Evolutionary conservation across 2,888 invertebrate species (phyloP), one percentile per base, ranked within the genome.

Genomic region (Lepidonotus clava): DNA sequence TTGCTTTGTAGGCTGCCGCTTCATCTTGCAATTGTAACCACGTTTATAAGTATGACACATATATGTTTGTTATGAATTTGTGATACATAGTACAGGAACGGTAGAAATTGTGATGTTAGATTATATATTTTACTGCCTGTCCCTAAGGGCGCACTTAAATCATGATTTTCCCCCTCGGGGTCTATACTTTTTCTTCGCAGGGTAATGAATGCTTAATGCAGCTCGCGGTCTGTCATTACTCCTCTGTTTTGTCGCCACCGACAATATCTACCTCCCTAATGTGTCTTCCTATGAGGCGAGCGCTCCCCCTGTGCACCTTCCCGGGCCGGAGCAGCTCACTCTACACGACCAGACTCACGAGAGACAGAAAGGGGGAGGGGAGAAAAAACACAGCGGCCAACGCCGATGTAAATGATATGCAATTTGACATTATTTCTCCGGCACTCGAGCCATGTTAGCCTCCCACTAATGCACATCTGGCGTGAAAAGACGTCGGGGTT

Each of bases 361-460:
- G 71, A 71, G 14, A 71, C 14, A 71, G n/a, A 18, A 38, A 36
- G 36, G 38, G 14, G n/a, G 38, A 71, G 24, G 24, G 24, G 38
- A 38, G n/a, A 38, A 11, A 38, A 71, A 66, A 24, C 32, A 28
- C n/a, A 24, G 28, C 24, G 6, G 32, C 2, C 71, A 18, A 71
- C 36, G 8, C 34, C 6, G 36, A 71, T 71, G 71, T 71, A 71
- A 71, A 71, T 71, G 71, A 71, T 34, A 24, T 24, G 71, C 71
- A 71, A 71, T 71, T 71, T 71, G 71, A 24, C 34, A 38, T 71
- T 71, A 71, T 71, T 71, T 36, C 38, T 34, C 71, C n/a, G 38
- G 71, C 38, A 71, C 36, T 71, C 71, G 18, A 11, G 71, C 36
- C n/a, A 34, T 71, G 34, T 71, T 71, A 71, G 36, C 34, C 36